Base-by-base conservation (phyloP, 2,888 invertebrate species). In the Eupithecia exiguata region DNA sequence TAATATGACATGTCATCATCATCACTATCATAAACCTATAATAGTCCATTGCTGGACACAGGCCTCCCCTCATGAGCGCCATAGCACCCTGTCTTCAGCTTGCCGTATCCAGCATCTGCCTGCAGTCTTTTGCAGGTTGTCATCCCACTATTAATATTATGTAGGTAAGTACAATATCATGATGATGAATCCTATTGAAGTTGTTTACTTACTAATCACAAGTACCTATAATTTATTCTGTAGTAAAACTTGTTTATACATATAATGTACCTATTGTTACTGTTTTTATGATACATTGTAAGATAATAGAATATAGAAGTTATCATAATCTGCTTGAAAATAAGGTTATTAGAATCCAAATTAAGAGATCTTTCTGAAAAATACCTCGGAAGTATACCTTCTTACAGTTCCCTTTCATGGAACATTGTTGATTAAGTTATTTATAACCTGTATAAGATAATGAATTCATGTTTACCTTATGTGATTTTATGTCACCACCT, bases 301-400 rank as follows among this genome's bases (percentile, higher is more conserved):
- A 49, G 49, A 49, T 49, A 49, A 49, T 49, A 9, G 49, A 46
- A 49, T 49, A 30, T n/a, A n/a, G 18, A 49, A 49, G n/a, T 46
- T 49, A n/a, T n/a, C 49, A 49, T 49, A n/a, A n/a, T 49, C 18
- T 49, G 49, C 49, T n/a, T 49, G 49, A 49, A 49, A 49, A 49
- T 49, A 49, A n/a, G 9, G 2, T 9, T 7, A 7, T 49, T 49
- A 7, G 2, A 49, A 46, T 46, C n/a, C n/a, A n/a, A 1, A 5
- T n/a, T n/a, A 49, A 49, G 18, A 49, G 49, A 49, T n/a, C 7
- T 53, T 53, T 53, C 10, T 5, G 49, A 53, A 53, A 10, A 53
- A 21, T 10, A 30, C 30, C 30, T 2, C 21, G n/a, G 9, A 9
- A 18, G 18, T 7, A 3, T 53, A n/a, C 9, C 18, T 49, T n/a